A percentile compares a stretch with the other conserved stretches of the same genome.
These are phyloP conservation scores for Hemibagrus wyckioides DNA, from an alignment of 2,113 vertebrate species.

Conservation along the genomic window DNA sequence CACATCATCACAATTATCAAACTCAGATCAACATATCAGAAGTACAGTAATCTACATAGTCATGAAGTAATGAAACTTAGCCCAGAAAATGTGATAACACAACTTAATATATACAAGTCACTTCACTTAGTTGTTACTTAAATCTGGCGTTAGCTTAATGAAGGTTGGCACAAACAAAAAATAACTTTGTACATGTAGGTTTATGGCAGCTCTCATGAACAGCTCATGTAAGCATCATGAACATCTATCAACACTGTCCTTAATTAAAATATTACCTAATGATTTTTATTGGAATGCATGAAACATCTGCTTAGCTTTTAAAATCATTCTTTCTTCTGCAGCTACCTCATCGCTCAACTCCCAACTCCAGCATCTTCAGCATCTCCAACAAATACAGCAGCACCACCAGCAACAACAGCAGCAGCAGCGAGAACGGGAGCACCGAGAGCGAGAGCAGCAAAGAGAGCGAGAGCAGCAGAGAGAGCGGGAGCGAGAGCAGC, in stretches of 20 bases:
- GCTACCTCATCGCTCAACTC: constrained; percentile 99
- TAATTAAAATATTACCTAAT: neutral
- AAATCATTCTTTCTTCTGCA: constrained; percentile 63
- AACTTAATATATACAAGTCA: neutral
- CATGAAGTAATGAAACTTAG: neutral
- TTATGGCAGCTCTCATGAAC: neutral
- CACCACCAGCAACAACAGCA: constrained; percentile 81
- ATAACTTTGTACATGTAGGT: neutral
- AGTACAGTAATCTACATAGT: neutral
- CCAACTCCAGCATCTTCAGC: constrained; percentile 97
- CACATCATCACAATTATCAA: neutral
- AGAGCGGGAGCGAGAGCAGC: constrained; percentile 73
- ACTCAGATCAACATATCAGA: neutral
- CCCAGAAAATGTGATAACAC: neutral
- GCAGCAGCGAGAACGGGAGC: constrained; percentile 65
- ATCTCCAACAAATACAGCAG: constrained; percentile 93
- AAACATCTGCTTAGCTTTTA: neutral
- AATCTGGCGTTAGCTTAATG: neutral
- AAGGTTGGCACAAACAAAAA: neutral
- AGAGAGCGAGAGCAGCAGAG: constrained; percentile 74
- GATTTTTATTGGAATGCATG: neutral
- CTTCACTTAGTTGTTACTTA: neutral
- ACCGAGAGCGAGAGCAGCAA: constrained; percentile 69
- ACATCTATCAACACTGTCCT: neutral
- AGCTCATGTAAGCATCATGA: neutral